A percentile compares a stretch with the other conserved stretches of the same genome.
phyloP scores from a whole-genome alignment of 2,888 invertebrate species.

The Erpobdella octoculata region DNA sequence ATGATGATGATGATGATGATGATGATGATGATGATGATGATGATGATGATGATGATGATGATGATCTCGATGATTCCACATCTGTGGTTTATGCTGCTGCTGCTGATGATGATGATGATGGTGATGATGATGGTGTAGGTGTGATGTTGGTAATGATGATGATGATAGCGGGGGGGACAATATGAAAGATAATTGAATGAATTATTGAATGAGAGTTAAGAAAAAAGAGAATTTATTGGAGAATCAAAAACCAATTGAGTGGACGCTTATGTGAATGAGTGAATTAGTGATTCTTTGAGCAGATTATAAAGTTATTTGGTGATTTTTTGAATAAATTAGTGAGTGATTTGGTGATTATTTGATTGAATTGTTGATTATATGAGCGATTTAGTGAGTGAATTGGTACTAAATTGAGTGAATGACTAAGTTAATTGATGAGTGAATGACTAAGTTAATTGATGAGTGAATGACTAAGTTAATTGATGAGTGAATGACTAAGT shows the following conservation, averaged over 20 bases:
- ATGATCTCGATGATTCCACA: slow-evolving; percentile 14
- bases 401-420: too few relatives aligned
- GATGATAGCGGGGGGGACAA: slow-evolving; percentile 30
- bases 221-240: background rate
- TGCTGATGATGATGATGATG: slow-evolving; percentile 15
- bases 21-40: slow-evolving; percentile 26
- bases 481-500: background rate
- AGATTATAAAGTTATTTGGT: background rate
- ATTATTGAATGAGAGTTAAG: background rate
- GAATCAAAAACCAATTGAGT: background rate
- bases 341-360: background rate
- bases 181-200: background rate
- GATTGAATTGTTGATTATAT: background rate
- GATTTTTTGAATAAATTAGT: background rate
- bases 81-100: background rate
- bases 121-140: slow-evolving; percentile 2
- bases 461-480: background rate
- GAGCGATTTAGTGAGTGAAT: background rate
- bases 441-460: background rate
- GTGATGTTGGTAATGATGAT: background rate
- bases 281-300: background rate
- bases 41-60: slow-evolving; percentile 28
- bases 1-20: slow-evolving; percentile 22
- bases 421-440: background rate
- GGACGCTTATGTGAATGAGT: background rate